Base-by-base conservation (phyloP, 2,113 vertebrate genomes). In the Sander vitreus region DNA sequence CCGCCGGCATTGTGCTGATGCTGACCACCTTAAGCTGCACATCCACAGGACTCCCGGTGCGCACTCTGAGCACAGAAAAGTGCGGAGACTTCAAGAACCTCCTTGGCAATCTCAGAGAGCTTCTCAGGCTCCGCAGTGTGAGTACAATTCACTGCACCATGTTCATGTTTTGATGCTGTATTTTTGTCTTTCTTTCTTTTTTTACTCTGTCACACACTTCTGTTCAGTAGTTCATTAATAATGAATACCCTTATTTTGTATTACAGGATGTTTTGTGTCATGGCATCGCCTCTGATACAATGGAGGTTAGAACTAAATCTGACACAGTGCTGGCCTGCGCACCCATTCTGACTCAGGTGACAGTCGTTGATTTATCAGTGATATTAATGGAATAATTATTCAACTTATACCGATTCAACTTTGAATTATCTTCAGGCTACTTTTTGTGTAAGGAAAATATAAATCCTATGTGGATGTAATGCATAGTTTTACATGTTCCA, bases 321-420 rank as follows among this genome's bases (percentile, higher is more conserved):
- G 82, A 92, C 3, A 95, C 94, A 0, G 55, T 73, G 0, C 16
- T 65, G 23, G 85, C 88, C 55, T 96, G 95, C 77, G 65, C 92
- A 6, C 95, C 95, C 11, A 47, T 6, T 39, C 10, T 36, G 55
- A 55, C 70, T 50, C 67, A 90, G 92, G 94, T 91, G 21, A 73
- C 2, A n/a, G 7, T 48, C 55, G 3, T 50, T 67, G 1, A 25
- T 39, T 72, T 23, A 21, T 47, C 11, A 5, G 23, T 59, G 12
- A 15, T n/a, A 4, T 6, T 3, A 12, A 62, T 54, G 30, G 3
- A 57, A 73, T 23, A 4, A 21, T 81, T 23, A 43, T 25, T 9
- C 0, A 27, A 7, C 16, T 54, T 8, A 18, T 50, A 25, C 1
- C 2, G 48, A 2, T 5, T 39, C 4, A 23, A 10, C 6, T n/a